Base-by-base conservation (phyloP, 2,888 invertebrate genomes). In the Tetramorium bicarinatum region DNA sequence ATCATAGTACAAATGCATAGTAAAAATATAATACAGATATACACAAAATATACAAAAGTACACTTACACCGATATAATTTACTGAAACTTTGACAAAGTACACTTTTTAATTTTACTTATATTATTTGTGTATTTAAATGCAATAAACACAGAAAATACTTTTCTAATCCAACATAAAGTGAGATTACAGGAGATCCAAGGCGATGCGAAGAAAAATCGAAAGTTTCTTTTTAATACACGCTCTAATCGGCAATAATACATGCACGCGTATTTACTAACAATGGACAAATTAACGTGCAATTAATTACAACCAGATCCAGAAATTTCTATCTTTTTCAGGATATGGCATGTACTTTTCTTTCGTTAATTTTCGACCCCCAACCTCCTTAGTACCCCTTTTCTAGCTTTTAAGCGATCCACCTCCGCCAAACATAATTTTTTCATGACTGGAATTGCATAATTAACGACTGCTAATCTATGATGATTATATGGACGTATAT, bases 321-420 rank as follows among this genome's bases (percentile, higher is more conserved):
- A 92, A 93, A 93, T 93, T 94, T 94, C 94, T 93, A 92, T 92
- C 94, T 94, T 94, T 94, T 94, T 94, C 94, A 93, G 93, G 93
- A 91, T 85, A 92, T 92, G 93, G 94, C 94, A 94, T 94, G 93
- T 93, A 90, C 88, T 89, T 91, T 92, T 91, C 87, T 87, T 83
- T 87, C 76, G 69, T 80, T 85, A 85, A 84, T 86, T 71, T 69
- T 49, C 47, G 79, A 84, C 86, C 83, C 85, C 47, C 49, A 8
- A 52, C 69, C 69, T 56, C 47, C 18, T 49, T n/a, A 34, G n/a
- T 29, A 7, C 66, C 74, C 59, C 52, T 64, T 41, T 66, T 64
- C 18, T 83, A 87, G 82, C 79, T 82, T 81, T 62, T 80, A 76
- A 71, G 67, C 59, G 56, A 85, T 59, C 80, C 80, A 79, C 82